These are phyloP conservation scores for Scalopus aquaticus DNA, from an alignment of 2,113 vertebrate species.

Conservation along the genomic window DNA sequence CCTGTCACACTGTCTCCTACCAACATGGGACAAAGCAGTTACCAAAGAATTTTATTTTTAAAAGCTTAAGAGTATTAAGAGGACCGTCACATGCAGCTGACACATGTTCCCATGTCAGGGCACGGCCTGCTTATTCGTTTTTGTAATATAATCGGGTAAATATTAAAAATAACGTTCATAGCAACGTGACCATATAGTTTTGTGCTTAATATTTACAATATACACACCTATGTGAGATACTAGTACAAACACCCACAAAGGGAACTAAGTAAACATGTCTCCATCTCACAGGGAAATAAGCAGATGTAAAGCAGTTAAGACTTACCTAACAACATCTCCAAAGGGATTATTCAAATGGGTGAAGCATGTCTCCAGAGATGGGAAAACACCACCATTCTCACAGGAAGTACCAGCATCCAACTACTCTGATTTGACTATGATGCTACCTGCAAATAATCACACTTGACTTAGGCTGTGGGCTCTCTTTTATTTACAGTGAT, in stretches of 20 bases:
- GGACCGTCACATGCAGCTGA: not conserved
- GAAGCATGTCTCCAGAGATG: not conserved
- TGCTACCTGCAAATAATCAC: conserved; percentile 13
- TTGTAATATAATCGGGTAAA: not conserved
- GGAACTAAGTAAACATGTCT: not conserved
- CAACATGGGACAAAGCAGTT: not conserved
- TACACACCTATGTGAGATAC: not conserved
- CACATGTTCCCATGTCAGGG: not conserved
- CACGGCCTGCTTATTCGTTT: not conserved
- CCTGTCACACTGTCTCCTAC: not conserved
- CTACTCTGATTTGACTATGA: conserved; percentile 22
- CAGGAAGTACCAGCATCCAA: not conserved
- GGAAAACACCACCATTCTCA: not conserved
- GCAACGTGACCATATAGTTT: not conserved
- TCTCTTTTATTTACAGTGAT: no score
- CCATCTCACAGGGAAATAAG: not conserved
- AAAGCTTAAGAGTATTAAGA: not conserved
- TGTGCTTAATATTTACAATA: not conserved
- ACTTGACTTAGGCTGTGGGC: not conserved
- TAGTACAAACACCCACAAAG: not conserved
- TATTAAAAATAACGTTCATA: not conserved
- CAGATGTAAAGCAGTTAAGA: not conserved
- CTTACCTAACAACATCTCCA: not conserved
- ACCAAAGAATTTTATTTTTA: conserved; percentile 24
- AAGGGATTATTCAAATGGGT: not conserved